Evolutionary conservation across 1,140 invertebrate genomes (phyloP).

Genomic region (Samia ricini): DNA sequence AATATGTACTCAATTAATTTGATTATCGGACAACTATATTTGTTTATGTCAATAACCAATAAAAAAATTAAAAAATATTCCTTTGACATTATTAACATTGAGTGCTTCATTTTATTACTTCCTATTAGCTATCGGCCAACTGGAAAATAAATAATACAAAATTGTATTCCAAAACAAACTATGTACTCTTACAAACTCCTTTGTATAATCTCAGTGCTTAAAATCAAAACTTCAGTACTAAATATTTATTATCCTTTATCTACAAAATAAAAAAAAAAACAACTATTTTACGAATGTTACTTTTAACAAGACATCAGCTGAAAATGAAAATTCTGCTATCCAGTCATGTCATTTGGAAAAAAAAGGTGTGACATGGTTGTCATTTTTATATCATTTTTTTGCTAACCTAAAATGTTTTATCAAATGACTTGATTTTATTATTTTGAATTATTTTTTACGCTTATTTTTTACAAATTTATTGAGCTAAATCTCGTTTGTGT

Average conservation of each 20-base stretch:
- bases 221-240: neutral
- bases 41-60: too few relatives aligned
- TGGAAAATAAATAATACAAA: neutral
- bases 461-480: constrained; percentile 69
- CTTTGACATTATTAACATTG: too few relatives aligned
- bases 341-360: constrained; percentile 73
- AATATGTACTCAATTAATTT: too few relatives aligned
- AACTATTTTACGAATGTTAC: constrained; percentile 37
- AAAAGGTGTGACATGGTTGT: constrained; percentile 75
- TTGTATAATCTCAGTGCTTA: neutral
- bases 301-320: constrained; percentile 55
- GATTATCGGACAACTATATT: too few relatives aligned
- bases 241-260: neutral
- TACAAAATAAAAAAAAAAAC: neutral
- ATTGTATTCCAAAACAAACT: too few relatives aligned
- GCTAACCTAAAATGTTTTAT: constrained; percentile 78
- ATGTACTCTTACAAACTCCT: neutral
- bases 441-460: constrained; percentile 69
- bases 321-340: constrained; percentile 72
- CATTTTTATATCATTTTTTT: constrained; percentile 74
- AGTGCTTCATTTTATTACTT: neutral
- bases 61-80: too few relatives aligned
- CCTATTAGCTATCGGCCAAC: neutral
- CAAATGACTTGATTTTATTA: constrained; percentile 73
- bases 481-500: constrained; percentile 71